Conservation (phyloP, 2,113 vertebrate genomes). For the Pseudonaja textilis region DNA sequence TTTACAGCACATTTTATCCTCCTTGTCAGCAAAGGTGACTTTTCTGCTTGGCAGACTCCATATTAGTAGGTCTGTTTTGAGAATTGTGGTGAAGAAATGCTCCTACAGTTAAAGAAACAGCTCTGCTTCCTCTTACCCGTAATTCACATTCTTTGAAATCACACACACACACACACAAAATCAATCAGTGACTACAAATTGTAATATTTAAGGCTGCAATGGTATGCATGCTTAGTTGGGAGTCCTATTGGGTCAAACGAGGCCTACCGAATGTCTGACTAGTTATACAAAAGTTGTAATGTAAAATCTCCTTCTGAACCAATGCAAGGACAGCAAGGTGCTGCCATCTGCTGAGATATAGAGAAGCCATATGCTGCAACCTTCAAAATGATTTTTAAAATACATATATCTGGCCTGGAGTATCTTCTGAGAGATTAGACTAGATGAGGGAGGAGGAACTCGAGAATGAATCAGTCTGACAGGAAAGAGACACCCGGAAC, state of each 20-base stretch:
- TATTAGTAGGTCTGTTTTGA: constrained; percentile 4
- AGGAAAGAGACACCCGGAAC: not conserved
- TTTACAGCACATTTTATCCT: constrained; percentile 41
- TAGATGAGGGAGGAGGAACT: not conserved
- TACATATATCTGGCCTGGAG: not conserved
- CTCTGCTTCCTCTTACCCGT: constrained; percentile 7
- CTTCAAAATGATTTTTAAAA: not conserved
- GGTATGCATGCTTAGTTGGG: not conserved
- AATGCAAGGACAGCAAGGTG: not conserved
- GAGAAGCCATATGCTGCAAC: not conserved
- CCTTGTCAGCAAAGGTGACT: constrained; percentile 57
- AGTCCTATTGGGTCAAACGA: not conserved
- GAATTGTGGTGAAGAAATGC: not conserved
- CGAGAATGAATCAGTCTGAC: not conserved
- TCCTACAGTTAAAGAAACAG: constrained; percentile 19
- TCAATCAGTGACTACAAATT: not conserved
- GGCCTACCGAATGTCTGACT: not conserved
- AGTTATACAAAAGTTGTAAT: not conserved
- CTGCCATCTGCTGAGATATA: not conserved
- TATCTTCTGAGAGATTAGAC: not conserved
- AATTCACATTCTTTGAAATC: not conserved
- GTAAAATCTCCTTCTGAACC: not conserved
- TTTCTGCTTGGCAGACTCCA: constrained; percentile 21
- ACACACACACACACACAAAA: not conserved
- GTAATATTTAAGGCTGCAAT: not conserved